Evolutionary conservation across 2,888 invertebrate species (phyloP).

Genomic region (Hirtodrosophila cameraria): DNA sequence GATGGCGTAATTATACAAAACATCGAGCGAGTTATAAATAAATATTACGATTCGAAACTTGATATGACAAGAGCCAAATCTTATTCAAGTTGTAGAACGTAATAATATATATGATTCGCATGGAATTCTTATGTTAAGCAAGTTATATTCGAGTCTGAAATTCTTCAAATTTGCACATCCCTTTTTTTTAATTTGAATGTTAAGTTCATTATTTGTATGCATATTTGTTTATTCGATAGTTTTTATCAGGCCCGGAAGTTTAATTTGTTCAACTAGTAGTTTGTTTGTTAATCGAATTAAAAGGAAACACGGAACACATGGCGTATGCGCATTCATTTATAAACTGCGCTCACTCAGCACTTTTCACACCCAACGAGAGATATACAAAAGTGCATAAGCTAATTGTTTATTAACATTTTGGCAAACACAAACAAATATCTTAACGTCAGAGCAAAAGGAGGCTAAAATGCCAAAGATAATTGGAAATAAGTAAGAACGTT

Average conservation of each 20-base stretch:
- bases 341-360: constrained; percentile 49
- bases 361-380: constrained; percentile 14
- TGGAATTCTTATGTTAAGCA: not conserved
- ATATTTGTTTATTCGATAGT: too few relatives aligned
- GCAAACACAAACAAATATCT: constrained; percentile 36
- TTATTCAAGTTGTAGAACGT: not conserved
- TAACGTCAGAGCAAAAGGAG: constrained; percentile 17
- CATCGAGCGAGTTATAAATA: constrained; percentile 57
- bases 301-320: constrained; percentile 62
- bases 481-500: not conserved
- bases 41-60: constrained; percentile 56
- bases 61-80: constrained; percentile 28
- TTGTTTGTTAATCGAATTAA: constrained; percentile 42
- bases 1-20: constrained; percentile 53
- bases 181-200: too few relatives aligned
- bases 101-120: not conserved
- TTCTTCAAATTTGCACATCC: too few relatives aligned
- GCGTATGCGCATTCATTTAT: constrained; percentile 59
- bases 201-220: not conserved
- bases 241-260: constrained; percentile 55
- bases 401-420: constrained; percentile 57
- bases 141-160: not conserved
- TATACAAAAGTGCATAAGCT: constrained; percentile 23
- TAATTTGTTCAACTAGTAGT: constrained; percentile 14
- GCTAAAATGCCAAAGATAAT: not conserved